These are phyloP conservation scores for Timandra comae DNA, from an alignment of 2,888 invertebrate species.

Conservation along the genomic window DNA sequence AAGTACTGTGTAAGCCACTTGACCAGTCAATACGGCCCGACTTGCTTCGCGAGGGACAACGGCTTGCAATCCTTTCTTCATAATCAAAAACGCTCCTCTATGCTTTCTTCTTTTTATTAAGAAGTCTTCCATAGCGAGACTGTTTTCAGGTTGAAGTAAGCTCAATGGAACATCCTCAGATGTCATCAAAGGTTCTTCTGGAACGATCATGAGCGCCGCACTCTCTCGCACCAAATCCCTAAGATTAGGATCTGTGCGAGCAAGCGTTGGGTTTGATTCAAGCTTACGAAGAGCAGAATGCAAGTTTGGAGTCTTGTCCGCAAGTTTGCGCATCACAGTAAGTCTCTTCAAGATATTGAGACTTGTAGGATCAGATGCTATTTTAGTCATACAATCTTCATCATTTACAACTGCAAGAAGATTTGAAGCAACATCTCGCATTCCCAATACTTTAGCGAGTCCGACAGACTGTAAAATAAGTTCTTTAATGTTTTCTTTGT, in stretches of 20 bases:
- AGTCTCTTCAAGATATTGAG: constrained; percentile 81
- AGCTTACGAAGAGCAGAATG: constrained; percentile 79
- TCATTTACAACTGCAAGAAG: constrained; percentile 73
- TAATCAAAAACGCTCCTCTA: constrained; percentile 80
- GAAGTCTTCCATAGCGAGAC: constrained; percentile 86
- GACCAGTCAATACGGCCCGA: constrained; percentile 83
- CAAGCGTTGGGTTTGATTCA: constrained; percentile 80
- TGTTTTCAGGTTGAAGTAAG: constrained; percentile 81
- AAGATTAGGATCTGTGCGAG: constrained; percentile 81
- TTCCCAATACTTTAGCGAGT: constrained; percentile 81
- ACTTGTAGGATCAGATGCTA: constrained; percentile 77
- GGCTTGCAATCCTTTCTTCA: constrained; percentile 84
- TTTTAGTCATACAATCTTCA: constrained; percentile 71
- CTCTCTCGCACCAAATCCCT: constrained; percentile 84
- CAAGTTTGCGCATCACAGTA: constrained; percentile 83
- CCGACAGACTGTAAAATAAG: constrained; percentile 80
- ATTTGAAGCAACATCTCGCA: constrained; percentile 78
- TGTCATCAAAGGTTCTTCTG: constrained; percentile 78
- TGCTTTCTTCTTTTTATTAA: constrained; percentile 77
- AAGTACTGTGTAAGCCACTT: constrained; percentile 84
- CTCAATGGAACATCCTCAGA: constrained; percentile 84
- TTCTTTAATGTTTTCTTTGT: constrained; percentile 60
- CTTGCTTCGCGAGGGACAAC: constrained; percentile 87
- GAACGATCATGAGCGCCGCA: constrained; percentile 81
- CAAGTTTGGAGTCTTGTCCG: constrained; percentile 80